Evolutionary conservation across 2,888 invertebrate species (phyloP).

Genomic region (Brachylomia viminalis): DNA sequence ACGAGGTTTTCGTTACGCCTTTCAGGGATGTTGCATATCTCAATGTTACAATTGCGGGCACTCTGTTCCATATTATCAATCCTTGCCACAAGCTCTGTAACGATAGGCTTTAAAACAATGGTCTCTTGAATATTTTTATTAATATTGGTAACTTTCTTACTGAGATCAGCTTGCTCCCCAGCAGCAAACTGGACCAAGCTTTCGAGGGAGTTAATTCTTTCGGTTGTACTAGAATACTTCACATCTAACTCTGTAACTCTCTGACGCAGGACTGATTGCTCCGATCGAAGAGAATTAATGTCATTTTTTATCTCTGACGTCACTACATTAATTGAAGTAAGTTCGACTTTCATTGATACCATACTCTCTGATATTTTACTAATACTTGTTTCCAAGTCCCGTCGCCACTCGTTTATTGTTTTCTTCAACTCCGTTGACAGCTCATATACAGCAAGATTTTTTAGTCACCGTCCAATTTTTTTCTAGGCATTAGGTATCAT

Average conservation of each 20-base stretch:
- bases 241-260: neutral
- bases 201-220: neutral
- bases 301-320: neutral
- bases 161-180: neutral
- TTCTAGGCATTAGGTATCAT: no score
- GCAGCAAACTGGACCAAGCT: neutral
- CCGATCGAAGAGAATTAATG: neutral
- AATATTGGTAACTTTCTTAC: neutral
- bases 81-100: neutral
- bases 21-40: neutral
- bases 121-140: neutral
- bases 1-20: neutral
- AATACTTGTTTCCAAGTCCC: neutral
- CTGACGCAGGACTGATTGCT: neutral
- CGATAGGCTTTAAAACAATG: neutral
- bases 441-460: no score
- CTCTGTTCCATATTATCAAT: neutral
- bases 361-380: slow-evolving; percentile 2
- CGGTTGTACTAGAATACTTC: neutral
- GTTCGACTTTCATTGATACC: neutral
- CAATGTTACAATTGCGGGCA: neutral
- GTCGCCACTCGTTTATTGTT: neutral
- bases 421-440: neutral
- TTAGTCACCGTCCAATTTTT: no score
- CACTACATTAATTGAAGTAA: neutral